A percentile compares a stretch with the other conserved stretches of the same genome.
Evolutionary conservation across 2,888 invertebrate species (phyloP).

Genomic region (Physocephala rufipes): DNA sequence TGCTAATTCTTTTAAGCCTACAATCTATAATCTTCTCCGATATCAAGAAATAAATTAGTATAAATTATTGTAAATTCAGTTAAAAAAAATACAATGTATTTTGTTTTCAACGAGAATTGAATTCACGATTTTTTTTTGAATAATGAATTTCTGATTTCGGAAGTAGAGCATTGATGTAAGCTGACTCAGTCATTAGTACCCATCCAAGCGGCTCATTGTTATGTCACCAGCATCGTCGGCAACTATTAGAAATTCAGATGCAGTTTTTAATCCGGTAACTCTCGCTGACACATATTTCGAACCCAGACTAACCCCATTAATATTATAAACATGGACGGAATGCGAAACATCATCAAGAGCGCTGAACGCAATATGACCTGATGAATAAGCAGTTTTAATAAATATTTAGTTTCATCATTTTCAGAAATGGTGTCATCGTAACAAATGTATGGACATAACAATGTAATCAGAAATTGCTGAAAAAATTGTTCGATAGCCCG

Average conservation of each 20-base stretch:
- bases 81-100: no score
- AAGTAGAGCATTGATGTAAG: no score
- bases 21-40: no score
- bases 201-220: slow-evolving; percentile 67
- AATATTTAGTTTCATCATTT: no score
- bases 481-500: no score
- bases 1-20: neutral
- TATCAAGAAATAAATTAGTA: no score
- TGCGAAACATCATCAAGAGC: slow-evolving; percentile 67
- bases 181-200: slow-evolving; percentile 55
- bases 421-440: no score
- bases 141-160: no score
- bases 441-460: no score
- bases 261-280: slow-evolving; percentile 67
- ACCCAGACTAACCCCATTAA: slow-evolving; percentile 68
- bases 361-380: slow-evolving; percentile 70
- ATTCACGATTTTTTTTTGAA: neutral
- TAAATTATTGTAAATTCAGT: no score
- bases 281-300: slow-evolving; percentile 68
- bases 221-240: slow-evolving; percentile 69
- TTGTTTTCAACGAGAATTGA: no score
- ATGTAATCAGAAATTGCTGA: no score
- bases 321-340: slow-evolving; percentile 68
- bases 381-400: neutral
- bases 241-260: slow-evolving; percentile 67